These are phyloP conservation scores for Aphaenogaster ashmeadi DNA, from an alignment of 1,140 invertebrate genomes.

Conservation along the genomic window DNA sequence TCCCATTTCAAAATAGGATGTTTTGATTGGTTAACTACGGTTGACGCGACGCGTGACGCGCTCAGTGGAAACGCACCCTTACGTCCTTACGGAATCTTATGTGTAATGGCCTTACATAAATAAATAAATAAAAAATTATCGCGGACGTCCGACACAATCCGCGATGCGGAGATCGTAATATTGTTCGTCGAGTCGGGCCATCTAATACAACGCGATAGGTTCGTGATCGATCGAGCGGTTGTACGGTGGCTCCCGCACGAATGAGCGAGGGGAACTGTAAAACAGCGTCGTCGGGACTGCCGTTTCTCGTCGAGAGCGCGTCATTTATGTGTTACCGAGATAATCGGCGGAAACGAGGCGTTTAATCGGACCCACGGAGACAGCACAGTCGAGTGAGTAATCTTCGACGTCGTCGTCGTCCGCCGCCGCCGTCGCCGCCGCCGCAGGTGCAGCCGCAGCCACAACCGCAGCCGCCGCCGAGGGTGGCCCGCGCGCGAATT, in stretches of 20 bases:
- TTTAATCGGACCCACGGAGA: slow-evolving; percentile 17
- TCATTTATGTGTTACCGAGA: slow-evolving; percentile 70
- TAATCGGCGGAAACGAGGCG: not conserved
- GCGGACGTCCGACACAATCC: no score
- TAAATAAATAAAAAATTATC: no score
- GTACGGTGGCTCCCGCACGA: slow-evolving; percentile 61
- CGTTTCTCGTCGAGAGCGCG: slow-evolving; percentile 52
- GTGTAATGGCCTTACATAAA: no score
- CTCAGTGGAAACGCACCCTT: no score
- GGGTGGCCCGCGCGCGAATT: slow-evolving; percentile 53
- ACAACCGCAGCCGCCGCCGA: not conserved
- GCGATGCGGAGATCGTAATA: not conserved
- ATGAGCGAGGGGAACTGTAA: not conserved
- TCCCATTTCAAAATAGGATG: no score
- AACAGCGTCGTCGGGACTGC: slow-evolving; percentile 70
- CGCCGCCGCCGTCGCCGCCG: not conserved
- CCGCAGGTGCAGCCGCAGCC: not conserved
- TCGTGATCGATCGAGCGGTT: slow-evolving; percentile 64
- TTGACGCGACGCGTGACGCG: no score
- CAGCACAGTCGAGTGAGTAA: slow-evolving; percentile 69
- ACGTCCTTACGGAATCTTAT: no score
- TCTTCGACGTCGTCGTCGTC: not conserved
- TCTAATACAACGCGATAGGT: slow-evolving; percentile 43
- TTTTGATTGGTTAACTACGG: no score
- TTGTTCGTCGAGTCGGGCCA: not conserved